These are phyloP conservation scores for Drosophila dunni DNA, from an alignment of 1,140 invertebrate species.

Conservation along the genomic window DNA sequence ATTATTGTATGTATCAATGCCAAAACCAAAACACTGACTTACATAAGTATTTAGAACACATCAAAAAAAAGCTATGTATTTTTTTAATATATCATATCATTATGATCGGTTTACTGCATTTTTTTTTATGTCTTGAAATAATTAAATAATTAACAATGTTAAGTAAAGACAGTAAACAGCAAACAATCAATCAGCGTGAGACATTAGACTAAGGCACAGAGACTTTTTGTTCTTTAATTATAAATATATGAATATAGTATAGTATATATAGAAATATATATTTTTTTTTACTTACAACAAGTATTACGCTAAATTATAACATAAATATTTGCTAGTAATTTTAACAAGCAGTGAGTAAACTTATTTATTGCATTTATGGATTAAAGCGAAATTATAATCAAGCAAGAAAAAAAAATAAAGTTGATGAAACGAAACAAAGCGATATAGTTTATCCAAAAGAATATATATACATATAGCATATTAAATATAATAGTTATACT, in stretches of 20 bases:
- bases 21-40: slow-evolving; percentile 71
- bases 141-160: slow-evolving; percentile 12
- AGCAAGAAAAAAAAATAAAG: too few species aligned
- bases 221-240: slow-evolving; percentile 52
- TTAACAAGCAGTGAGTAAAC: slow-evolving; percentile 23
- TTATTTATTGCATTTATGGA: slow-evolving; percentile 38
- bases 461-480: slow-evolving; percentile 38
- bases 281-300: slow-evolving; percentile 32
- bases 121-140: slow-evolving; percentile 26
- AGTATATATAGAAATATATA: slow-evolving; percentile 28
- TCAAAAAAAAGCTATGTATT: slow-evolving; percentile 39
- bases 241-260: slow-evolving; percentile 39
- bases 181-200: slow-evolving; percentile 40
- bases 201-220: slow-evolving; percentile 58
- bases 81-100: background rate
- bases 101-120: slow-evolving; percentile 24
- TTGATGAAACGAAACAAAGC: slow-evolving; percentile 30
- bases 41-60: slow-evolving; percentile 7
- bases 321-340: slow-evolving; percentile 40
- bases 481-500: slow-evolving; percentile 27
- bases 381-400: slow-evolving; percentile 26
- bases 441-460: slow-evolving; percentile 41
- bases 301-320: slow-evolving; percentile 43
- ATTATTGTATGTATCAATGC: slow-evolving; percentile 58
- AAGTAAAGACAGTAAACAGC: slow-evolving; percentile 2